Evolutionary conservation across 2,113 vertebrate genomes (phyloP), one percentile per base, ranked within the genome.

Genomic region (Hippocampus barbouri): DNA sequence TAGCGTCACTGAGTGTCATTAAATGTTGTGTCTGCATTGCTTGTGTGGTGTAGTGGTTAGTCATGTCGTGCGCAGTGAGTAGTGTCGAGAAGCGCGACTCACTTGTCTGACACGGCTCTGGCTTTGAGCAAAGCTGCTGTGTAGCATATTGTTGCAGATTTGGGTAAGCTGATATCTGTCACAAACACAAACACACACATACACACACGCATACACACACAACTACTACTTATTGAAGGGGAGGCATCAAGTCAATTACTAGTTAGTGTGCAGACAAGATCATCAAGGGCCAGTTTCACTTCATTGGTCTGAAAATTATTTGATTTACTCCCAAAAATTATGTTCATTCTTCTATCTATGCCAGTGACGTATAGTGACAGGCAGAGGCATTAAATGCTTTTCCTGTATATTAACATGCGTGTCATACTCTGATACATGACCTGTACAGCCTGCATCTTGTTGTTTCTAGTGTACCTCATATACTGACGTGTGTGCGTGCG

Each of bases 61-160:
- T n/a, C 9, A 21, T 23, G 40, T 18, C 3, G 59, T 54, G 49
- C 30, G 30, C 41, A 66, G n/a, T 25, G 20, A n/a, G 69, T 61
- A 61, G 40, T 0, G 40, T 69, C 6, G 75, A 25, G 73, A 78
- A 23, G 67, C 1, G 49, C 72, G 83, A 96, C 97, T 97, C 94
- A 99, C 97, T 98, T 99, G 94, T 99, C 97, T n/a, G 96, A 98
- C 62, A 99, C 97, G 77, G 96, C 96, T 92, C 97, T 94, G 82
- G 97, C 97, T 95, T 99, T 99, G 83, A 99, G 96, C 87, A 99
- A 91, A 15, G 97, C 97, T 73, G 97, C 97, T 91, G 97, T 99
- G 92, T 99, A 99, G 89, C 97, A 99, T 95, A 99, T 98, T 71
- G 97, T 98, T 85, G 97, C 97, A 70, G 97, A 99, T 94, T 99